A percentile compares a stretch with the other conserved stretches of the same genome.
These are phyloP conservation scores for Lagodon rhomboides DNA, from an alignment of 2,797 vertebrate species.

Conservation along the genomic window DNA sequence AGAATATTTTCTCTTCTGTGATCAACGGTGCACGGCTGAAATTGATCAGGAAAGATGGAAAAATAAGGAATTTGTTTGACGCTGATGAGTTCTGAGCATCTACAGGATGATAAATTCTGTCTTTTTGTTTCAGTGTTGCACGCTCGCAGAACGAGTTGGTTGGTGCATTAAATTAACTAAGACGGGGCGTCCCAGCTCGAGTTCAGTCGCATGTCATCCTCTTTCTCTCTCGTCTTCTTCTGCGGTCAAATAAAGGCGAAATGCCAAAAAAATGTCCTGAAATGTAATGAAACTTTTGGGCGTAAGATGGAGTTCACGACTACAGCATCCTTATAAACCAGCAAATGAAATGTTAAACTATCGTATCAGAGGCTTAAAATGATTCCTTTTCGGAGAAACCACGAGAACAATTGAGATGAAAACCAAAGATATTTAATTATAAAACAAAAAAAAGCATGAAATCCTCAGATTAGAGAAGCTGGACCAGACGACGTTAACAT, in stretches of 20 bases:
- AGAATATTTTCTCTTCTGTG: background rate
- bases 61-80: background rate
- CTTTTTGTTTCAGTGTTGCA: background rate
- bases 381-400: too few relatives aligned
- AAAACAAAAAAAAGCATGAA: background rate
- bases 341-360: too few relatives aligned
- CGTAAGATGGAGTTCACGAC: background rate
- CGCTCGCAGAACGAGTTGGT: background rate
- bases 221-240: background rate
- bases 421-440: too few relatives aligned
- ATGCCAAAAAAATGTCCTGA: background rate
- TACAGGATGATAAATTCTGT: background rate
- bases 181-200: background rate
- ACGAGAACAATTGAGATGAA: too few relatives aligned
- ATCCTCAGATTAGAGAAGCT: background rate
- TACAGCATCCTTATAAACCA: background rate
- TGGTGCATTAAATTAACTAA: background rate
- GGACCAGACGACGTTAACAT: too few relatives aligned
- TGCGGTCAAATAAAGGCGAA: background rate
- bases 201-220: background rate
- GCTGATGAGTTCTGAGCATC: slow-evolving; percentile 22
- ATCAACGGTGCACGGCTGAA: slow-evolving; percentile 8
- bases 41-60: background rate
- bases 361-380: too few relatives aligned
- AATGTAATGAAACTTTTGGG: background rate